Evolutionary conservation across 2,113 vertebrate species (phyloP).

Genomic region (Notarius quadriscutis): DNA sequence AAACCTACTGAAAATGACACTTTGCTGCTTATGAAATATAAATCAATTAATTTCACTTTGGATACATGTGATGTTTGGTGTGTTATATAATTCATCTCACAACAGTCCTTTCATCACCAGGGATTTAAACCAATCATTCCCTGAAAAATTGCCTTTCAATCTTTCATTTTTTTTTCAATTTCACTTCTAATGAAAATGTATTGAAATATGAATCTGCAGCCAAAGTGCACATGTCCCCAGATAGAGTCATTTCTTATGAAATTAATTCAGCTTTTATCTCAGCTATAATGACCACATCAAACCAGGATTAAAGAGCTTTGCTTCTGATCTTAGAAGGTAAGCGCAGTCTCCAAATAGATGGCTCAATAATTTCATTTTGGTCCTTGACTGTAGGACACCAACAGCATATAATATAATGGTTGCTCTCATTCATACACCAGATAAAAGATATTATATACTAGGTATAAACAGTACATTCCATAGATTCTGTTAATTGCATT

Average conservation of each 20-base stretch:
- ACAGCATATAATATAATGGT: background rate
- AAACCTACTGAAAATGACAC: background rate
- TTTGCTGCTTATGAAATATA: slow-evolving; percentile 2
- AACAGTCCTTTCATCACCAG: slow-evolving; percentile 11
- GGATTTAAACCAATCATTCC: slow-evolving; percentile 36
- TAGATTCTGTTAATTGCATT: slow-evolving; percentile 18
- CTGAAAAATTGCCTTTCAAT: slow-evolving; percentile 49
- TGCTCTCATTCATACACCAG: background rate
- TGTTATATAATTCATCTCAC: slow-evolving; percentile 28
- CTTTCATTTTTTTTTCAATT: slow-evolving; percentile 20
- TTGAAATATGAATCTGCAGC: slow-evolving; percentile 32
- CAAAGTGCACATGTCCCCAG: slow-evolving; percentile 42
- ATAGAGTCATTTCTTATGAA: slow-evolving; percentile 35
- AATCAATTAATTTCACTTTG: slow-evolving; percentile 9
- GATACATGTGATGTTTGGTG: background rate
- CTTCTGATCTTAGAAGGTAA: slow-evolving; percentile 36
- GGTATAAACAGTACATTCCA: background rate
- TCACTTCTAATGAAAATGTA: slow-evolving; percentile 36
- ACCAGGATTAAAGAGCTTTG: slow-evolving; percentile 42
- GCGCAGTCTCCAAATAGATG: slow-evolving; percentile 24
- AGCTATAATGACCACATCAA: slow-evolving; percentile 30
- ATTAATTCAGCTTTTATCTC: slow-evolving; percentile 37
- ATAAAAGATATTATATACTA: background rate
- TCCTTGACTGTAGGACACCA: background rate
- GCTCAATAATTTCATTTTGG: slow-evolving; percentile 16